Conservation (phyloP, 2,888 invertebrate species). For the Ernsta delagoae region DNA sequence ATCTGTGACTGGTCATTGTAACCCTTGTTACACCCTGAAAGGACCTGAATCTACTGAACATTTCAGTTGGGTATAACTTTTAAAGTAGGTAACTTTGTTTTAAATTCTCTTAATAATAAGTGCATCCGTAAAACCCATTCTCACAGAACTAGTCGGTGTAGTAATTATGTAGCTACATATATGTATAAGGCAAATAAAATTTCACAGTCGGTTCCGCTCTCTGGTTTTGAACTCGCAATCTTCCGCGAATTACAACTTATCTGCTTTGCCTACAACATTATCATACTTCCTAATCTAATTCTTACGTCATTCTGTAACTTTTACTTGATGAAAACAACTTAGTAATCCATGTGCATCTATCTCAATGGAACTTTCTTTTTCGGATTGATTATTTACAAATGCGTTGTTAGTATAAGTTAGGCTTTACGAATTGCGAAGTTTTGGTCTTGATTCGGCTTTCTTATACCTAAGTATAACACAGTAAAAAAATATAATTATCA, state of each 20-base stretch:
- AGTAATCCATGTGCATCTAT: slow-evolving; percentile 16
- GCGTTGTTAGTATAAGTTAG: background rate
- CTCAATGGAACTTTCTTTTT: slow-evolving; percentile 1
- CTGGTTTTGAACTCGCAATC: slow-evolving; percentile 18
- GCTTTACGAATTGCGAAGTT: background rate
- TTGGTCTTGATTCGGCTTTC: background rate
- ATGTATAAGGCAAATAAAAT: slow-evolving; percentile 1
- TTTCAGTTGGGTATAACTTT: too few relatives aligned
- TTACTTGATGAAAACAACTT: slow-evolving; percentile 24
- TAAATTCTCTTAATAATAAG: background rate
- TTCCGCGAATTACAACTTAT: slow-evolving; percentile 24
- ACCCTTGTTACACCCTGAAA: too few relatives aligned
- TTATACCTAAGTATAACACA: too few relatives aligned
- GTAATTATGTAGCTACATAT: background rate
- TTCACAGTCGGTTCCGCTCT: slow-evolving; percentile 34
- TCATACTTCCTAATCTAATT: slow-evolving; percentile 11
- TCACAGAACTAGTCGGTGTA: background rate
- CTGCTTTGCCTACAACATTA: slow-evolving; percentile 12
- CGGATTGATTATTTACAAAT: background rate
- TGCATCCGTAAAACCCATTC: background rate
- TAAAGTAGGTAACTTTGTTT: too few relatives aligned
- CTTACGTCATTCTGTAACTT: slow-evolving; percentile 22
- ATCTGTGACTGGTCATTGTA: too few relatives aligned
- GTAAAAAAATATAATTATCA: too few relatives aligned
- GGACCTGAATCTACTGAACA: too few relatives aligned